Conservation (phyloP, 2,113 vertebrate species). For the Silurus asotus region DNA sequence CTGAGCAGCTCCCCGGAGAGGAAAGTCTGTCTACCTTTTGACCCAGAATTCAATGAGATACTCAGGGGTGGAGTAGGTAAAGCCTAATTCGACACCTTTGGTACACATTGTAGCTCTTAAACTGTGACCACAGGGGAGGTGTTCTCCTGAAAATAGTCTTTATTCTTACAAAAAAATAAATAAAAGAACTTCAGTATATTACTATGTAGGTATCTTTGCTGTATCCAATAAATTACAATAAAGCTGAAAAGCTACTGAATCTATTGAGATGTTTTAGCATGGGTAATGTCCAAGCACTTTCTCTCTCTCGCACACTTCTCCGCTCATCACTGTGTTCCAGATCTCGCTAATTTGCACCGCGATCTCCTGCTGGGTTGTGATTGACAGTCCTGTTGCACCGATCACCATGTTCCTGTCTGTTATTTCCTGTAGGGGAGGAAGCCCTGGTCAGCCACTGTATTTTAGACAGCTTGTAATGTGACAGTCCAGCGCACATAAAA, state of each 20-base stretch:
- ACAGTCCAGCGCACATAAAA: slow-evolving; percentile 27
- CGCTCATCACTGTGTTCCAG: slow-evolving; percentile 9
- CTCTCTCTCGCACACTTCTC: slow-evolving; percentile 4
- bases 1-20: slow-evolving; percentile 6
- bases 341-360: slow-evolving; percentile 5
- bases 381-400: slow-evolving; percentile 53
- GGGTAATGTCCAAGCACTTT: slow-evolving; percentile 13
- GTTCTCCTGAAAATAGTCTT: background rate
- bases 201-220: background rate
- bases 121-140: slow-evolving; percentile 15
- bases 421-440: slow-evolving; percentile 53
- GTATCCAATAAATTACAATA: background rate
- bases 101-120: background rate
- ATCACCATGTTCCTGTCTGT: slow-evolving; percentile 53
- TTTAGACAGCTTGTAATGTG: slow-evolving; percentile 31
- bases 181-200: background rate
- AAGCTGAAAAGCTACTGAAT: background rate
- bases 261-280: background rate
- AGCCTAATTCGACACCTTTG: slow-evolving; percentile 3
- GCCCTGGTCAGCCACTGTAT: slow-evolving; percentile 30
- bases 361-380: slow-evolving; percentile 43
- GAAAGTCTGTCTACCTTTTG: slow-evolving; percentile 31
- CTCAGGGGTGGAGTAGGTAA: slow-evolving; percentile 3
- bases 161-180: background rate
- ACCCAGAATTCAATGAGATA: slow-evolving; percentile 32